phyloP scores from a whole-genome alignment of 2,888 invertebrate genomes.

The Nudaria mundana region DNA sequence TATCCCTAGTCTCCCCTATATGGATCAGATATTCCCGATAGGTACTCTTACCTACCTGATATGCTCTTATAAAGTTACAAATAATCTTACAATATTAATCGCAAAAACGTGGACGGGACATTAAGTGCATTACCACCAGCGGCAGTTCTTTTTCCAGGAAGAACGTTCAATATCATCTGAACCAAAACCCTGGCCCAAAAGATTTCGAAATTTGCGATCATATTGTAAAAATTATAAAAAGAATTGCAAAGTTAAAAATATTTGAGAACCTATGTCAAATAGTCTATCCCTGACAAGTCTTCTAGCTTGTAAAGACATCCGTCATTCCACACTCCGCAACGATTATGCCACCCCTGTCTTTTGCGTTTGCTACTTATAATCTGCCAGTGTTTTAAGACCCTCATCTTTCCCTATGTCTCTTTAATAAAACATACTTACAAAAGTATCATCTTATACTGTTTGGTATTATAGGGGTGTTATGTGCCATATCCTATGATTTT shows the following conservation, averaged over 20 bases:
- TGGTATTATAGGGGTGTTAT: constrained; percentile 53
- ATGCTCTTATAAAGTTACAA: no score
- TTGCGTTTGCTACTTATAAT: constrained; percentile 48
- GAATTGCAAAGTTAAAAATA: constrained; percentile 18
- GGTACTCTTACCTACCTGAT: no score
- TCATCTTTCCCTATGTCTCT: background rate
- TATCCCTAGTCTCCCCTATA: no score
- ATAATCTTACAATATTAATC: no score
- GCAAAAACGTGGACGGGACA: no score
- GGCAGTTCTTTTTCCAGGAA: no score
- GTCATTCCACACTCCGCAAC: constrained; percentile 66
- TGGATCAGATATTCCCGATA: no score
- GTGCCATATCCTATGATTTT: constrained; percentile 67
- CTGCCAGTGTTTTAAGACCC: constrained; percentile 38
- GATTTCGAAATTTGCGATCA: no score
- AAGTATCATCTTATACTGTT: constrained; percentile 26
- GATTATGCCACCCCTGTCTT: constrained; percentile 58
- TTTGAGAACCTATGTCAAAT: constrained; percentile 43
- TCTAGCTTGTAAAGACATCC: constrained; percentile 76
- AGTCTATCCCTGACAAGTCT: constrained; percentile 59
- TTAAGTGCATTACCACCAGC: no score
- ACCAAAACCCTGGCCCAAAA: no score
- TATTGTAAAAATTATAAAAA: no score
- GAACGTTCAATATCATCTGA: no score
- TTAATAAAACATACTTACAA: background rate